phyloP scores from a whole-genome alignment of 1,140 invertebrate species.

The Chymomyza costata region DNA sequence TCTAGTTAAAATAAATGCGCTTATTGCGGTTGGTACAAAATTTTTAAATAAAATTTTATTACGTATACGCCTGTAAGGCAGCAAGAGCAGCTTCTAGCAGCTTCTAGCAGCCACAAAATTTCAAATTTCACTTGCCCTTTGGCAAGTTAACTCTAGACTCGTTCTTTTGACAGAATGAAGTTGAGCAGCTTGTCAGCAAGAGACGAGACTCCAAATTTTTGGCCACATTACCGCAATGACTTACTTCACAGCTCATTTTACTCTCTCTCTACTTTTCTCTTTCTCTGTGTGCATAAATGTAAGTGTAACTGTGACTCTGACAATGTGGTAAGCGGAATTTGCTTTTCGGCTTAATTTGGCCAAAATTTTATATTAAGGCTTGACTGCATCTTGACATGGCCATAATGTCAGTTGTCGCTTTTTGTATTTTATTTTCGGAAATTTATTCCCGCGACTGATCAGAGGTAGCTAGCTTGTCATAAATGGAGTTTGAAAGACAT shows the following conservation, averaged over 20 bases:
- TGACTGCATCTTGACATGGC: too few species aligned
- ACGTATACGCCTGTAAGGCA: constrained; percentile 61
- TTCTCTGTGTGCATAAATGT: too few species aligned
- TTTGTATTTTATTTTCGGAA: too few species aligned
- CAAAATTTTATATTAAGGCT: too few species aligned
- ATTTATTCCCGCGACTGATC: too few species aligned
- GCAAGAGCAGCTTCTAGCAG: too few species aligned
- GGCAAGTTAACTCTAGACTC: too few species aligned
- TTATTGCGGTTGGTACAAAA: constrained; percentile 36
- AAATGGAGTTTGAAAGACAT: too few species aligned
- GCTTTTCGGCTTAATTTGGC: constrained; percentile 66
- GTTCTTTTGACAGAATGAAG: too few species aligned
- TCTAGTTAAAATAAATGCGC: constrained; percentile 19
- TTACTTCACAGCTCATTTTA: constrained; percentile 55
- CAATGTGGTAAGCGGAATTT: constrained; percentile 40
- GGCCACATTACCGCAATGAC: constrained; percentile 48
- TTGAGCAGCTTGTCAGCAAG: not conserved
- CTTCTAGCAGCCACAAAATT: constrained; percentile 40
- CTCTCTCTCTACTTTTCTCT: too few species aligned
- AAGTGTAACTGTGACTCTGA: constrained; percentile 4
- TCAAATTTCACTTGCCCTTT: constrained; percentile 46
- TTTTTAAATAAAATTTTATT: constrained; percentile 41
- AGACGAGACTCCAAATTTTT: constrained; percentile 1
- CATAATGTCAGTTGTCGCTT: too few species aligned
- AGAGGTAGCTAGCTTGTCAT: too few species aligned